phyloP scores from a whole-genome alignment of 2,797 vertebrate species.

The Argya squamiceps region DNA sequence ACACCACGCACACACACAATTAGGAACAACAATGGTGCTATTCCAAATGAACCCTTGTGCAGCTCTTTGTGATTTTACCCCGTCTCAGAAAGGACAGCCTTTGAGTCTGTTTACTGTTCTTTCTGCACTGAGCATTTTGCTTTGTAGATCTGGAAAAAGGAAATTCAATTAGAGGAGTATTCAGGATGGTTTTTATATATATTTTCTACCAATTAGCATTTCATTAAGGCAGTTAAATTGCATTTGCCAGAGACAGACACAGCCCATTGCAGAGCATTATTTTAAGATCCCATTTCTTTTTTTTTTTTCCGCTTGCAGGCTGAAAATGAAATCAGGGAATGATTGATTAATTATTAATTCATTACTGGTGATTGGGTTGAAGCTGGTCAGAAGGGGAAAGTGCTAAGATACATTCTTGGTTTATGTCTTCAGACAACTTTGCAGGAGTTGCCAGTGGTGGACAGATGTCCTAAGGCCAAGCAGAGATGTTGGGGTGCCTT shows the following conservation, averaged over 20 bases:
- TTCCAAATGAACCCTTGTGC: neutral
- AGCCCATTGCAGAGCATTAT: conserved; percentile 61
- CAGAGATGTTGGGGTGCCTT: neutral
- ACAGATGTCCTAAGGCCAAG: neutral
- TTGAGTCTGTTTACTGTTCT: conserved; percentile 51
- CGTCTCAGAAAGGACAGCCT: neutral
- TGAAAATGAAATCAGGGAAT: conserved; percentile 62
- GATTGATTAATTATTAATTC: conserved; percentile 68
- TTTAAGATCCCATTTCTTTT: conserved; percentile 53
- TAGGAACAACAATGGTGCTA: conserved; percentile 10
- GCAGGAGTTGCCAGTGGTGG: neutral
- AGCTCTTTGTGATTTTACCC: neutral
- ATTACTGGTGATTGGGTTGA: conserved; percentile 38
- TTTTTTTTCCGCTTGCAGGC: conserved; percentile 2
- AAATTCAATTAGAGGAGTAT: conserved; percentile 70
- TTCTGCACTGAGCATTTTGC: neutral
- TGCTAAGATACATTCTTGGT: neutral
- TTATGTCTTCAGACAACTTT: neutral
- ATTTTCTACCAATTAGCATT: conserved; percentile 75
- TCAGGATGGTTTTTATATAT: conserved; percentile 68
- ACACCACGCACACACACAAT: neutral
- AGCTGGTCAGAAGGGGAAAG: neutral
- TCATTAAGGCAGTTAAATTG: conserved; percentile 77
- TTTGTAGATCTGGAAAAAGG: conserved; percentile 45
- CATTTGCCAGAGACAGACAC: conserved; percentile 71